A percentile compares a stretch with the other conserved stretches of the same genome.
These are phyloP conservation scores for Serripes groenlandicus DNA, from an alignment of 2,888 invertebrate genomes.

Conservation along the genomic window DNA sequence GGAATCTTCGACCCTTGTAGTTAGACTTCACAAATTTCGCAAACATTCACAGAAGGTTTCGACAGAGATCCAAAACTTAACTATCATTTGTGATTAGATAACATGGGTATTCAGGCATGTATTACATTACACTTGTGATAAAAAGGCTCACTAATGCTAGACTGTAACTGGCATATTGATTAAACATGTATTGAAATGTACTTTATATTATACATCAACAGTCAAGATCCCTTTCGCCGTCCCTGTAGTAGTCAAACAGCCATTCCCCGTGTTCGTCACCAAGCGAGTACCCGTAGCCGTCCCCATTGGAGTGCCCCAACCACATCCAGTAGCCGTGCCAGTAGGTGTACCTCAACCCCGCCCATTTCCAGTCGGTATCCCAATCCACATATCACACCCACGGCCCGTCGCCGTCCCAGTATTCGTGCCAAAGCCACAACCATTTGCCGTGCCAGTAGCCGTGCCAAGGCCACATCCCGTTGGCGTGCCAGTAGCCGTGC, in stretches of 20 bases:
- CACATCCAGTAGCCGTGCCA: conserved; percentile 2
- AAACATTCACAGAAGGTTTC: too few relatives aligned
- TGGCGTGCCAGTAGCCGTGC: conserved; percentile 3
- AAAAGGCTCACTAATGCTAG: too few relatives aligned
- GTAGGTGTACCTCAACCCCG: background rate
- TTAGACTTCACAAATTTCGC: too few relatives aligned
- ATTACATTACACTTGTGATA: too few relatives aligned
- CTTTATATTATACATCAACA: too few relatives aligned
- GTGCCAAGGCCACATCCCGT: conserved; percentile 3
- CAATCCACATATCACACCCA: background rate
- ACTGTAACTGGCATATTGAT: too few relatives aligned
- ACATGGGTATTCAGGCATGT: too few relatives aligned
- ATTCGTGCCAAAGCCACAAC: conserved; percentile 5
- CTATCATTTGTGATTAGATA: too few relatives aligned
- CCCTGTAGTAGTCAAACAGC: background rate
- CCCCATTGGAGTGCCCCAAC: background rate
- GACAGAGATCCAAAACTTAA: too few relatives aligned
- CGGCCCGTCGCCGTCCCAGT: conserved; percentile 2
- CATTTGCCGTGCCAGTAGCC: conserved; percentile 1
- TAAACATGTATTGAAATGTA: too few relatives aligned
- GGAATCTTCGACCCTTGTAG: too few relatives aligned
- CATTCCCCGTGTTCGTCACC: background rate
- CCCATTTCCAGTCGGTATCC: conserved; percentile 13
- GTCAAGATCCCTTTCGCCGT: conserved; percentile 3
- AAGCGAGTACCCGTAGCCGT: background rate